A percentile compares a stretch with the other conserved stretches of the same genome.
Conservation (phyloP, 2,888 invertebrate species). For the Cistogaster globosa region DNA sequence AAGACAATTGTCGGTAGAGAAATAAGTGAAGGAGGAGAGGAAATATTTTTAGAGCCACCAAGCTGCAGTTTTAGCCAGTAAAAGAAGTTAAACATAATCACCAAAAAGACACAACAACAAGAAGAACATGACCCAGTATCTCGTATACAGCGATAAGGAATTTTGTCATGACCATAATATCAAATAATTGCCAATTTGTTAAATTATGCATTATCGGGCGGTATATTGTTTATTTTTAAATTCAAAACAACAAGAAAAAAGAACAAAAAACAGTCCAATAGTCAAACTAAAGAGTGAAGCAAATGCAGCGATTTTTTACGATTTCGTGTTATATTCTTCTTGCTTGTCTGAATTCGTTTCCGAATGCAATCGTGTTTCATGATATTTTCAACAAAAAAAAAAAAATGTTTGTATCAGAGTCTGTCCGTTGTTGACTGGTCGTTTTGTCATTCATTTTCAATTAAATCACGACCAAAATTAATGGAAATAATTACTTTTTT, state of each 20-base stretch:
- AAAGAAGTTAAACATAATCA: slow-evolving; percentile 43
- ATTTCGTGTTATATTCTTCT: slow-evolving; percentile 1
- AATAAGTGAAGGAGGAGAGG: not conserved
- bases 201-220: slow-evolving; percentile 83
- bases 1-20: slow-evolving; percentile 27
- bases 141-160: slow-evolving; percentile 71
- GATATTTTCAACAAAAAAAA: slow-evolving; percentile 46
- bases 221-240: slow-evolving; percentile 79
- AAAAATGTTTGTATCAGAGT: slow-evolving; percentile 35
- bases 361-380: slow-evolving; percentile 68
- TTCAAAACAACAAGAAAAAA: slow-evolving; percentile 34
- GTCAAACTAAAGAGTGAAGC: slow-evolving; percentile 64
- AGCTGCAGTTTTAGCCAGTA: slow-evolving; percentile 46
- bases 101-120: slow-evolving; percentile 33
- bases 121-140: slow-evolving; percentile 66
- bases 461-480: slow-evolving; percentile 74
- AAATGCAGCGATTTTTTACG: slow-evolving; percentile 59
- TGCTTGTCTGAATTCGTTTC: slow-evolving; percentile 29
- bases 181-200: slow-evolving; percentile 74
- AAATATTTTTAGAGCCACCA: slow-evolving; percentile 25
- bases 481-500: slow-evolving; percentile 71
- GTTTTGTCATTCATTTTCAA: slow-evolving; percentile 73
- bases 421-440: slow-evolving; percentile 46
- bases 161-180: slow-evolving; percentile 72
- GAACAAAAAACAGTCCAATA: slow-evolving; percentile 65